These are phyloP conservation scores for Lindbergichthys nudifrons DNA, from an alignment of 2,797 vertebrate species.

Conservation along the genomic window DNA sequence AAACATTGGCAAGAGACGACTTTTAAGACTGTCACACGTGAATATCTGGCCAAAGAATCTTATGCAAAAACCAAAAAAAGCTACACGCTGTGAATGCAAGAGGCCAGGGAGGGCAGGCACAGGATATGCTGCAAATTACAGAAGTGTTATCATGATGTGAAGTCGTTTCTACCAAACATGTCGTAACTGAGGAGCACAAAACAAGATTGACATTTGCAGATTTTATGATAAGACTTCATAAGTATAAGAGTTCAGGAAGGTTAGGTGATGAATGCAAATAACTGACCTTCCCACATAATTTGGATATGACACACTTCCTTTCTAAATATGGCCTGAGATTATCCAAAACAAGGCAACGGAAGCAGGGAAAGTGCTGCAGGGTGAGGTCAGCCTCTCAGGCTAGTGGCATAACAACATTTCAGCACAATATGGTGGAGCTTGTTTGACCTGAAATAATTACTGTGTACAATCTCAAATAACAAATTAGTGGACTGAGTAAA, in stretches of 20 bases:
- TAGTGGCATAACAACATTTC: slow-evolving; percentile 29
- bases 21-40: slow-evolving; percentile 12
- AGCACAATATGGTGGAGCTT: slow-evolving; percentile 18
- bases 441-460: slow-evolving; percentile 39
- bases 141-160: neutral
- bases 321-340: slow-evolving; percentile 52
- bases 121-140: slow-evolving; percentile 33
- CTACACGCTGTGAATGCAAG: neutral
- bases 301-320: slow-evolving; percentile 38
- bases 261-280: neutral
- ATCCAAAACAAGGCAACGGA: slow-evolving; percentile 19
- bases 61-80: neutral
- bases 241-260: neutral
- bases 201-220: neutral
- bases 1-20: neutral
- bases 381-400: slow-evolving; percentile 31
- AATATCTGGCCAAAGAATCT: neutral
- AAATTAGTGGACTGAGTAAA: slow-evolving; percentile 33
- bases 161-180: neutral
- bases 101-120: neutral
- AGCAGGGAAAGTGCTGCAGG: slow-evolving; percentile 15
- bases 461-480: slow-evolving; percentile 41
- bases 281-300: slow-evolving; percentile 20
- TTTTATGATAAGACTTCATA: neutral
- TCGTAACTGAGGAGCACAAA: neutral